phyloP scores from a whole-genome alignment of 2,888 invertebrate genomes.

The Trissolcus brochymenae region DNA sequence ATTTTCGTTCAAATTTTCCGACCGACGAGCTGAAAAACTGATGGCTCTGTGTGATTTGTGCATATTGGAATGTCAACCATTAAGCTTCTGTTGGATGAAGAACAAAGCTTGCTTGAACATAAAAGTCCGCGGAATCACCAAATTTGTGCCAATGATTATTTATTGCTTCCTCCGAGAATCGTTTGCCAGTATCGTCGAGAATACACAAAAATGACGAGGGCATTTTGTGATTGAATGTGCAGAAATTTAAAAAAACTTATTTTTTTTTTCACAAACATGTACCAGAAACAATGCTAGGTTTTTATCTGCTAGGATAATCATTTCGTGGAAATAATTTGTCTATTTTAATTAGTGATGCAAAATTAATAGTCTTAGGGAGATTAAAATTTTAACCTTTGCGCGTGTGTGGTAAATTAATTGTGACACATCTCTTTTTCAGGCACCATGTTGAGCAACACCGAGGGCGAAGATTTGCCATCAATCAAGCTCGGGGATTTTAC shows the following conservation, averaged over 20 bases:
- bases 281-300: too few relatives aligned
- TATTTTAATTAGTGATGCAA: too few relatives aligned
- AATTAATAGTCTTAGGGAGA: background rate
- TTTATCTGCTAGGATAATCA: too few relatives aligned
- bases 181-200: background rate
- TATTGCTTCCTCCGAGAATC: background rate
- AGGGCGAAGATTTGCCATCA: constrained; percentile 79
- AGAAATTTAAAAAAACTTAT: too few relatives aligned
- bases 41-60: constrained; percentile 14
- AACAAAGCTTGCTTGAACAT: constrained; percentile 1
- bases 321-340: too few relatives aligned
- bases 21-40: constrained; percentile 3
- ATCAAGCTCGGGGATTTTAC: constrained; percentile 82
- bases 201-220: background rate
- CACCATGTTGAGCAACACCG: constrained; percentile 85
- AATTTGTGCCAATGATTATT: constrained; percentile 8
- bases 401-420: background rate
- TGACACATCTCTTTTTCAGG: constrained; percentile 72
- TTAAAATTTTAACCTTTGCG: too few relatives aligned
- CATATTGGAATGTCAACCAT: constrained; percentile 15
- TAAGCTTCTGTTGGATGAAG: background rate
- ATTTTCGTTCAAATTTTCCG: constrained; percentile 9
- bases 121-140: constrained; percentile 4
- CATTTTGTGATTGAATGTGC: background rate
- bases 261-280: too few relatives aligned